A percentile compares a stretch with the other conserved stretches of the same genome.
These are phyloP conservation scores for Laticauda colubrina DNA, from an alignment of 2,113 vertebrate genomes.

Conservation along the genomic window DNA sequence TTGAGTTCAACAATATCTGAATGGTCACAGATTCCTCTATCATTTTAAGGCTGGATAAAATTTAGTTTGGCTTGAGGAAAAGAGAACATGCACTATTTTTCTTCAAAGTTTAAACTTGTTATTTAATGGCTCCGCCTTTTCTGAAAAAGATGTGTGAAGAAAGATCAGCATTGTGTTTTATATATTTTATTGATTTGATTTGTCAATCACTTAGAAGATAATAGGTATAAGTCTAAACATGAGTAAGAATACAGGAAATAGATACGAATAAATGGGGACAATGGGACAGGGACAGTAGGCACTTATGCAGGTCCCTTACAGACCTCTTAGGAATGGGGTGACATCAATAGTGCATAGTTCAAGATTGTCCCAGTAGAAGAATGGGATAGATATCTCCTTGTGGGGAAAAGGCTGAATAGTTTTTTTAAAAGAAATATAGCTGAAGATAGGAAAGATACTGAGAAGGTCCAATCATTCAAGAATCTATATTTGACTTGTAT, in stretches of 20 bases:
- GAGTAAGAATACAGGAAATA: no score
- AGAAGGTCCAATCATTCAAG: not conserved
- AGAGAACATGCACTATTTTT: not conserved
- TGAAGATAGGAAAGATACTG: not conserved
- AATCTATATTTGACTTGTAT: not conserved
- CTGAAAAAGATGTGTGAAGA: not conserved
- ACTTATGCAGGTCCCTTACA: no score
- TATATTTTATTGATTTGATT: no score
- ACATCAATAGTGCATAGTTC: no score
- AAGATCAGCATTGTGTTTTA: not conserved
- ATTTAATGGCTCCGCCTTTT: not conserved
- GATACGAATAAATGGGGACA: no score
- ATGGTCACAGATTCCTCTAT: no score
- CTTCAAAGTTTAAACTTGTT: not conserved
- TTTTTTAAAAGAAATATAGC: not conserved
- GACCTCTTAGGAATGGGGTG: no score
- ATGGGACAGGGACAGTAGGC: no score
- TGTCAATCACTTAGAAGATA: no score
- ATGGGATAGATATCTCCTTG: not conserved
- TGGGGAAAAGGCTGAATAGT: not conserved
- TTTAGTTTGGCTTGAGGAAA: not conserved
- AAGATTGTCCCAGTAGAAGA: no score
- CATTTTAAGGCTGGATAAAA: not conserved
- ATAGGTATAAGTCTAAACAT: no score
- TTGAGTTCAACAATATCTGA: not conserved